Evolutionary conservation across 2,113 vertebrate species (phyloP), one percentile per base, ranked within the genome.

Genomic region (Halcyon senegalensis): DNA sequence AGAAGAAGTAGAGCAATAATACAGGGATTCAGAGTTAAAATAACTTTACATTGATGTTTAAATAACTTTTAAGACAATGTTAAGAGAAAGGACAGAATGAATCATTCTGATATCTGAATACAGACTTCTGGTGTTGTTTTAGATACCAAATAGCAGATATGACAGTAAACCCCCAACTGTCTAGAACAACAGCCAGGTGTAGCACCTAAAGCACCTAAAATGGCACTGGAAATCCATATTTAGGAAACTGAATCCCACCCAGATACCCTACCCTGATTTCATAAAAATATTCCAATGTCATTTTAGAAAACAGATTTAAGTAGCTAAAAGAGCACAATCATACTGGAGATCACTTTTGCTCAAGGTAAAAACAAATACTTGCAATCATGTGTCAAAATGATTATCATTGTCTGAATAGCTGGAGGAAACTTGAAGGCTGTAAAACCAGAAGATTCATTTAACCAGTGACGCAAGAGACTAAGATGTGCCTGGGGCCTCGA

Each of bases 321-420:
- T 39, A 63, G 35, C 51, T 74, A 37, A 90, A 92, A 84, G 51
- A 79, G 66, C 48, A 66, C 16, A n/a, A 70, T 77, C 53, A 39
- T 50, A 59, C 51, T 58, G 58, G 25, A 93, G 25, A 72, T 58
- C 19, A 67, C 18, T 78, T 89, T 77, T 66, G 28, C 17, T 86
- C 41, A 82, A 86, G 64, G 44, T 89, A 69, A 69, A 89, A 81
- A 17, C 27, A 92, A 80, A 19, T 62, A 68, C n/a, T 90, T 72
- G 50, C 80, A 90, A 87, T 79, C 55, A 30, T 55, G 41, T 90
- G 90, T 92, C 69, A 95, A 63, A 96, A 93, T 76, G 10, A 94
- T 95, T 95, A 84, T 73, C 33, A 1, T 76, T 68, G 43, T 77
- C 35, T 81, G 78, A 92, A 69, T 66, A 68, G 58, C 51, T 92